A percentile compares a stretch with the other conserved stretches of the same genome.
Conservation (phyloP, 2,888 invertebrate species). For the Cecidostiba fungosa region DNA sequence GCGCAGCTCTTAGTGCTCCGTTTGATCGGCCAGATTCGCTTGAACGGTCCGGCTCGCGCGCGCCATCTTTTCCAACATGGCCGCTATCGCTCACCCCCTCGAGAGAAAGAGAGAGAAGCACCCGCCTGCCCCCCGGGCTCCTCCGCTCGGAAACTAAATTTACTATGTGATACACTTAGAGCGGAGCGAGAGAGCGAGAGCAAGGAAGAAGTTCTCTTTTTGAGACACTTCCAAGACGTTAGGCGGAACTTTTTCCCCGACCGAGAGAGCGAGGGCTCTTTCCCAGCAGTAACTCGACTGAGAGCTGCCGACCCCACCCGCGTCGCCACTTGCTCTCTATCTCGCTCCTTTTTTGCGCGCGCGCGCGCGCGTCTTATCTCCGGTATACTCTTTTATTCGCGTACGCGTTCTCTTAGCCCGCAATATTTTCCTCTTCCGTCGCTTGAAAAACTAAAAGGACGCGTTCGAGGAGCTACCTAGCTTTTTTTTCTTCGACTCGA, state of each 20-base stretch:
- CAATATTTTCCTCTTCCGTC: conserved; percentile 51
- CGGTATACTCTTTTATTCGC: conserved; percentile 17
- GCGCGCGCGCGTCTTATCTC: neutral
- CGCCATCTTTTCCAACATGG: conserved; percentile 70
- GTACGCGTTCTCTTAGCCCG: conserved; percentile 25
- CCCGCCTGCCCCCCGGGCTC: conserved; percentile 37
- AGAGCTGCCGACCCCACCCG: conserved; percentile 18
- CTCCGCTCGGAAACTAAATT: conserved; percentile 77
- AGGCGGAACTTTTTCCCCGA: conserved; percentile 62
- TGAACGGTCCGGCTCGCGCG: conserved; percentile 74
- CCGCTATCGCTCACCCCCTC: conserved; percentile 62
- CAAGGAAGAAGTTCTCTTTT: conserved; percentile 73
- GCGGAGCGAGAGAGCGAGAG: conserved; percentile 37
- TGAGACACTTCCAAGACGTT: conserved; percentile 79
- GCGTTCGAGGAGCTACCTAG: neutral
- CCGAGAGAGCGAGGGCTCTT: neutral
- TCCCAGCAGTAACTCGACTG: conserved; percentile 21
- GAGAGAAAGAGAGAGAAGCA: conserved; percentile 49
- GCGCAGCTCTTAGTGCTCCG: conserved; percentile 79
- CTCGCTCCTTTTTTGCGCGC: neutral
- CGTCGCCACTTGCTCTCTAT: conserved; percentile 13
- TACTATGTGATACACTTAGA: conserved; percentile 80
- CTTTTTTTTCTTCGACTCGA: conserved; percentile 22
- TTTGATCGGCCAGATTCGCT: conserved; percentile 80
- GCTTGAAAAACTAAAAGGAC: conserved; percentile 36